phyloP scores from a whole-genome alignment of 2,888 invertebrate genomes.

The Drosophila neonasuta region DNA sequence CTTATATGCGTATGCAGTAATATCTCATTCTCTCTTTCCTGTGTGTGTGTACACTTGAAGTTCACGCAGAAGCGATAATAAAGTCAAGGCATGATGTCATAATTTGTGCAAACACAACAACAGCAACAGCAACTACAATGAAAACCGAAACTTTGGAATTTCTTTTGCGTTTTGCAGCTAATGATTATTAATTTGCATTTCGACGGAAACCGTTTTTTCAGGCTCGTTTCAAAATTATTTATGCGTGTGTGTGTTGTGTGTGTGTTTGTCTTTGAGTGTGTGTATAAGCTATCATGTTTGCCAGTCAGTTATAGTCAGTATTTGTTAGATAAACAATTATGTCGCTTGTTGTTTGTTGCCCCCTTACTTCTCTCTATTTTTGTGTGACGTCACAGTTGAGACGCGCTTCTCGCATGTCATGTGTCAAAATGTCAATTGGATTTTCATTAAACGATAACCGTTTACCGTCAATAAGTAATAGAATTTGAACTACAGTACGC shows the following conservation, averaged over 20 bases:
- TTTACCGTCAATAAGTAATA: conserved; percentile 15
- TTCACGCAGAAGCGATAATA: conserved; percentile 68
- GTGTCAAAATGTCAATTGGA: conserved; percentile 19
- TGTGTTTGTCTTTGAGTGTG: neutral
- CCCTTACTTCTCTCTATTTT: no score
- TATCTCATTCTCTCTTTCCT: neutral
- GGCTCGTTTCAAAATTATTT: conserved; percentile 28
- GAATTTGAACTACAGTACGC: neutral
- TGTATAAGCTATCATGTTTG: conserved; percentile 3
- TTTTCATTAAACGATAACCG: conserved; percentile 29
- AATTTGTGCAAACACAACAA: conserved; percentile 52
- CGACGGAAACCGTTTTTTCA: conserved; percentile 38
- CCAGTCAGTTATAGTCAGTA: conserved; percentile 14
- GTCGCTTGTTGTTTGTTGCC: neutral
- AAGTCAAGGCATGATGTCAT: conserved; percentile 66
- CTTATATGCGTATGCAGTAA: conserved; percentile 7
- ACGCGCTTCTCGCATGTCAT: conserved; percentile 13
- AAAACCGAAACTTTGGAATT: conserved; percentile 43
- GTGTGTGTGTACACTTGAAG: conserved; percentile 51
- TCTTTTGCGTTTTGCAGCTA: conserved; percentile 45
- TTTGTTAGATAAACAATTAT: conserved; percentile 19
- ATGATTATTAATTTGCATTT: conserved; percentile 62
- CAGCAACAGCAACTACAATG: conserved; percentile 29
- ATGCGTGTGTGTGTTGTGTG: neutral
- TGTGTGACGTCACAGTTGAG: conserved; percentile 12